These are phyloP conservation scores for Chanos chanos DNA, from an alignment of 2,797 vertebrate genomes.

Conservation along the genomic window DNA sequence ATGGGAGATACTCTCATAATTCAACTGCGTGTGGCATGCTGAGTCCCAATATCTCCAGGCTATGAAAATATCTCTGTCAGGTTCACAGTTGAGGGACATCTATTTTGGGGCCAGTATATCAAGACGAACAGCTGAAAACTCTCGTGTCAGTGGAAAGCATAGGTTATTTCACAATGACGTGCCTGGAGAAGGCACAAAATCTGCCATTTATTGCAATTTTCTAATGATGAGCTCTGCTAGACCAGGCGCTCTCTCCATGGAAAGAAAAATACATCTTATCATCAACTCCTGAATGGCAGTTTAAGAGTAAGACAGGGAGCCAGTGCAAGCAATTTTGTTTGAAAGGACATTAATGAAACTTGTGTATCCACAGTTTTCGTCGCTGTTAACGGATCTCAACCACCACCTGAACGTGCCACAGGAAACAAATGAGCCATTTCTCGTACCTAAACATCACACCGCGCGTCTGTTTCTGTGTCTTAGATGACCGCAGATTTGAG, in stretches of 20 bases:
- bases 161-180: constrained; percentile 25
- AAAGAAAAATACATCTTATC: constrained; percentile 23
- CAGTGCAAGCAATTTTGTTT: neutral
- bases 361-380: constrained; percentile 4
- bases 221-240: neutral
- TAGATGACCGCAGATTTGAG: constrained; percentile 7
- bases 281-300: neutral
- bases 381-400: neutral
- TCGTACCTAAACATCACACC: constrained; percentile 41
- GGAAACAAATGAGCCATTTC: constrained; percentile 19
- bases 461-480: constrained; percentile 36
- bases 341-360: neutral
- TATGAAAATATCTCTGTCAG: constrained; percentile 43
- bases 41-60: constrained; percentile 16
- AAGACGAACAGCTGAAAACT: neutral
- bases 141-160: constrained; percentile 39
- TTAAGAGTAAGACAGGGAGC: neutral
- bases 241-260: constrained; percentile 31
- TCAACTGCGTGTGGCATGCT: constrained; percentile 27
- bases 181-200: constrained; percentile 13
- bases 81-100: constrained; percentile 8
- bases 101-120: constrained; percentile 35
- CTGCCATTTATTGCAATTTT: constrained; percentile 21
- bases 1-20: constrained; percentile 27
- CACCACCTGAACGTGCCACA: constrained; percentile 8